Conservation (phyloP, 2,888 invertebrate genomes). For the Lampropteryx suffumata region DNA sequence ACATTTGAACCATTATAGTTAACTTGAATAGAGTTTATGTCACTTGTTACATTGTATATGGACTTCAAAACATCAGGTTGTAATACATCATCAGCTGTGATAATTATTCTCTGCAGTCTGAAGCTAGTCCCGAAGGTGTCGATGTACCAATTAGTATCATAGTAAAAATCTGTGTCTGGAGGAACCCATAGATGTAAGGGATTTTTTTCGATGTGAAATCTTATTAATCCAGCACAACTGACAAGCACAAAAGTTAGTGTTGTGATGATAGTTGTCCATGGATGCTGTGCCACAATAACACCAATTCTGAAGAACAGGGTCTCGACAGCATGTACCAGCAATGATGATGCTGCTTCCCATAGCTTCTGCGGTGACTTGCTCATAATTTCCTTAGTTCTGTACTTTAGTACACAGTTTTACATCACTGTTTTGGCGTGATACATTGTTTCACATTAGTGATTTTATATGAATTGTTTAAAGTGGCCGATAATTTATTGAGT, state of each 20-base stretch:
- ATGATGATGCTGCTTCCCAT: slow-evolving; percentile 70
- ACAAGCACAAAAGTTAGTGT: slow-evolving; percentile 81
- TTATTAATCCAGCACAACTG: slow-evolving; percentile 84
- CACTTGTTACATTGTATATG: slow-evolving; percentile 77
- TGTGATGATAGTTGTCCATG: slow-evolving; percentile 83
- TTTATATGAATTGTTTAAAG: background rate
- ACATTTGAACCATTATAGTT: slow-evolving; percentile 49
- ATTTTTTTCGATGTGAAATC: slow-evolving; percentile 88
- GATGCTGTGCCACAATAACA: slow-evolving; percentile 81
- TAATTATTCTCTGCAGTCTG: slow-evolving; percentile 83
- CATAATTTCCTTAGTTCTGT: slow-evolving; percentile 54
- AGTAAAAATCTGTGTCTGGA: slow-evolving; percentile 86
- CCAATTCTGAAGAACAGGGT: slow-evolving; percentile 83
- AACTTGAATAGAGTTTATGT: slow-evolving; percentile 67
- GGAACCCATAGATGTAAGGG: slow-evolving; percentile 91
- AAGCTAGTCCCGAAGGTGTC: slow-evolving; percentile 85
- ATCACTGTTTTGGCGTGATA: background rate
- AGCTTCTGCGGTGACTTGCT: slow-evolving; percentile 63
- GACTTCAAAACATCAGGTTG: slow-evolving; percentile 82
- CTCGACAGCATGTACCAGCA: slow-evolving; percentile 70
- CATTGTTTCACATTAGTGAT: background rate
- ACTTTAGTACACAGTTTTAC: background rate
- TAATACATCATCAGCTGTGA: slow-evolving; percentile 86
- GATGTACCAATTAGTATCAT: slow-evolving; percentile 88
- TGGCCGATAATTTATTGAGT: background rate